These are phyloP conservation scores for Athrips mouffetella DNA, from an alignment of 2,888 invertebrate genomes.

Conservation along the genomic window DNA sequence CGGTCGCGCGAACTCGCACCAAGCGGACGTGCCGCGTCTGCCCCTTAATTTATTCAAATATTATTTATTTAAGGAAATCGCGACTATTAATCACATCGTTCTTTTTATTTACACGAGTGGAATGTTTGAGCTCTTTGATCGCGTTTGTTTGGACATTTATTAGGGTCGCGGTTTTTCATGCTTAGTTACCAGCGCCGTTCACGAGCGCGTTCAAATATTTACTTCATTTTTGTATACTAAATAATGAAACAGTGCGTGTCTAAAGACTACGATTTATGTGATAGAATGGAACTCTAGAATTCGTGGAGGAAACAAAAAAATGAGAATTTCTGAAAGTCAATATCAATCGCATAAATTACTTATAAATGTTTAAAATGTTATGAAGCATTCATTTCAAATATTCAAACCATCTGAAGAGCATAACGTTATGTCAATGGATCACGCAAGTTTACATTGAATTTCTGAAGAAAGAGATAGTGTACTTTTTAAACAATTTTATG, in stretches of 20 bases:
- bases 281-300: neutral
- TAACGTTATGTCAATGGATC: slow-evolving; percentile 1
- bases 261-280: slow-evolving; percentile 6
- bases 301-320: neutral
- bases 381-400: slow-evolving; percentile 8
- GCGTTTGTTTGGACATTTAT: slow-evolving; percentile 59
- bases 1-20: slow-evolving; percentile 63
- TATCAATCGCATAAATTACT: neutral
- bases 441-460: slow-evolving; percentile 5
- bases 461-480: neutral
- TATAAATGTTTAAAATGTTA: slow-evolving; percentile 5
- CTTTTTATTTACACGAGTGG: slow-evolving; percentile 71
- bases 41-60: slow-evolving; percentile 75
- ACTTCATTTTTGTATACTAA: slow-evolving; percentile 4
- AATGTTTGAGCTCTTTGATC: slow-evolving; percentile 65
- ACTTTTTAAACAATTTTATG: slow-evolving; percentile 7
- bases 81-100: slow-evolving; percentile 74
- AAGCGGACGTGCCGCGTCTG: slow-evolving; percentile 61
- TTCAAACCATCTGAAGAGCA: neutral
- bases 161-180: slow-evolving; percentile 42
- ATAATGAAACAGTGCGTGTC: slow-evolving; percentile 12
- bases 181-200: slow-evolving; percentile 32
- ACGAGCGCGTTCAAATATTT: slow-evolving; percentile 14
- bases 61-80: slow-evolving; percentile 78
- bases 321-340: slow-evolving; percentile 3